A percentile compares a stretch with the other conserved stretches of the same genome.
Conservation (phyloP, 2,888 invertebrate species). For the Bellardia pandia region DNA sequence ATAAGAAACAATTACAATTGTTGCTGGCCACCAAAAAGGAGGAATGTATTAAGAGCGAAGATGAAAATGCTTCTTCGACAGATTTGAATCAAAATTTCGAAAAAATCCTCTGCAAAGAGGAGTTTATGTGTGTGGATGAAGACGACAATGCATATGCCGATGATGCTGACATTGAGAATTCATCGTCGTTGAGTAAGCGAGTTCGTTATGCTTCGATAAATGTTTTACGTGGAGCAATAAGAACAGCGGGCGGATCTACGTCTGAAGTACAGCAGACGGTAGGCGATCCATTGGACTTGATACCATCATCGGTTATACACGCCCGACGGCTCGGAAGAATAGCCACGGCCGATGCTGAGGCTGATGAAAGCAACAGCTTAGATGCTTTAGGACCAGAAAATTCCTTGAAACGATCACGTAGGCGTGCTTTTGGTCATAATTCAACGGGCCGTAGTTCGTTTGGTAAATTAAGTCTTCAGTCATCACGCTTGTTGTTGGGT, state of each 20-base stretch:
- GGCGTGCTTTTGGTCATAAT: slow-evolving; percentile 51
- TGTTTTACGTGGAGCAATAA: slow-evolving; percentile 16
- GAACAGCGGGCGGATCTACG: slow-evolving; percentile 31
- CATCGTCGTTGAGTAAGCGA: slow-evolving; percentile 61
- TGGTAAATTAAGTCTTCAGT: slow-evolving; percentile 53
- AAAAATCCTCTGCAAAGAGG: slow-evolving; percentile 84
- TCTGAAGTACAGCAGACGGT: slow-evolving; percentile 46
- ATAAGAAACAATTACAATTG: slow-evolving; percentile 78
- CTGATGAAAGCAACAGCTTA: slow-evolving; percentile 75
- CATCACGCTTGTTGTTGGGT: slow-evolving; percentile 51
- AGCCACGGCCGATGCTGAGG: slow-evolving; percentile 61
- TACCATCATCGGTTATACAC: slow-evolving; percentile 79
- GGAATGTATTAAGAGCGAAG: slow-evolving; percentile 77
- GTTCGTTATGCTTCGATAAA: slow-evolving; percentile 46
- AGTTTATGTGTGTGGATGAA: slow-evolving; percentile 83
- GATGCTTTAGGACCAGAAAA: slow-evolving; percentile 59
- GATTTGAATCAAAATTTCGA: slow-evolving; percentile 84
- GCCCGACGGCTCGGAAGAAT: slow-evolving; percentile 74
- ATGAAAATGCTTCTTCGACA: slow-evolving; percentile 78
- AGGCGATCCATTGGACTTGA: slow-evolving; percentile 81
- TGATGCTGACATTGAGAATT: slow-evolving; percentile 70
- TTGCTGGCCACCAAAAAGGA: slow-evolving; percentile 80
- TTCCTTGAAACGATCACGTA: slow-evolving; percentile 54
- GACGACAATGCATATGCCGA: slow-evolving; percentile 78
- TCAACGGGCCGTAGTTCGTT: slow-evolving; percentile 31